phyloP scores from a whole-genome alignment of 1,140 invertebrate genomes.

The Lineus longissimus region DNA sequence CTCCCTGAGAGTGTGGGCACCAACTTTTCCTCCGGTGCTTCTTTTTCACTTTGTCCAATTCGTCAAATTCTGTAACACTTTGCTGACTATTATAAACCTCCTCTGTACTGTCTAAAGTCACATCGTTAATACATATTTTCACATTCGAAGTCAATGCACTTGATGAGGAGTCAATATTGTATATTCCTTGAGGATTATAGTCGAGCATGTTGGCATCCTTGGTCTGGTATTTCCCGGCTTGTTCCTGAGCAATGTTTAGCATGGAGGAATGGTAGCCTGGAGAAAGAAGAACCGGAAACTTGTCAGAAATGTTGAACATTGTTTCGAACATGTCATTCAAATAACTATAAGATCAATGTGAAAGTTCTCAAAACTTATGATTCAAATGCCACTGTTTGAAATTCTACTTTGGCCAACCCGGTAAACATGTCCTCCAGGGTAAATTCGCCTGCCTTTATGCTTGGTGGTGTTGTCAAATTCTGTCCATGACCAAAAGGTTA shows the following conservation, averaged over 20 bases:
- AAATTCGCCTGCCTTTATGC: too few species aligned
- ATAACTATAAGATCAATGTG: not conserved
- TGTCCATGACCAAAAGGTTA: too few species aligned
- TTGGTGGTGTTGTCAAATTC: too few species aligned
- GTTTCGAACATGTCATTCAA: not conserved
- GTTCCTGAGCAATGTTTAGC: constrained; percentile 35
- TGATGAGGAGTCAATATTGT: constrained; percentile 11
- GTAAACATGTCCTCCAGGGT: too few species aligned
- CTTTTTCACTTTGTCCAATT: constrained; percentile 8
- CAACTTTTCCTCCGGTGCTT: constrained; percentile 29
- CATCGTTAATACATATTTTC: constrained; percentile 43
- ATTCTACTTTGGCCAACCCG: too few species aligned
- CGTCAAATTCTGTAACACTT: not conserved
- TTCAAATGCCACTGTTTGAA: too few species aligned
- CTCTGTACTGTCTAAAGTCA: constrained; percentile 37
- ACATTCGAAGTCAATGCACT: constrained; percentile 19
- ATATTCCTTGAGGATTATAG: not conserved
- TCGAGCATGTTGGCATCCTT: not conserved
- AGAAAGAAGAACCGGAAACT: constrained; percentile 6
- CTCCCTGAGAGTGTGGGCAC: constrained; percentile 25
- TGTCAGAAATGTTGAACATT: not conserved
- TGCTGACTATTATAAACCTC: constrained; percentile 16
- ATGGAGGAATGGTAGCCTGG: constrained; percentile 41
- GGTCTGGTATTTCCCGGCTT: not conserved
- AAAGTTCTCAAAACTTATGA: too few species aligned